Base-by-base conservation (phyloP, 2,888 invertebrate species). In the Sylvicola cinctus region DNA sequence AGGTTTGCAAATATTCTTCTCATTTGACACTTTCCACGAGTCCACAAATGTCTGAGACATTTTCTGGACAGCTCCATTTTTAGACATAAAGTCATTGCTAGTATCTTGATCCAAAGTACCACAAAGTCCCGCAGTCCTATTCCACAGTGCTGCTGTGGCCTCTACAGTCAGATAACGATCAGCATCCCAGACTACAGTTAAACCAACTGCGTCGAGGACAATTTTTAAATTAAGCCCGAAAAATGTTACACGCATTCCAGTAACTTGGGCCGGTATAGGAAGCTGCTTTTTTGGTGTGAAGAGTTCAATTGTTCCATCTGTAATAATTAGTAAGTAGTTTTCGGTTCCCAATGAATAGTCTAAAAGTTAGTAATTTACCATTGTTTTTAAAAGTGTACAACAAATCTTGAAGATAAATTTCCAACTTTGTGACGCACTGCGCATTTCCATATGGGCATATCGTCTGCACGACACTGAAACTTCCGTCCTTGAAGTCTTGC, bases 81-180 rank as follows among this genome's bases (percentile, higher is more conserved):
- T n/a, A n/a, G 28, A 5, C 14, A 28, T 28, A n/a, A 80, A 61
- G 50, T 88, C 87, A 46, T 83, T 77, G 6, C 55, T 56, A 4
- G 61, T 54, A 44, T 71, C 64, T 0, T 78, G 77, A 51, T 88
- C 78, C 43, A 81, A 56, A 1, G 62, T 63, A 0, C 90, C 88
- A 49, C 90, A 90, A 0, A 90, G 60, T 35, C 88, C 90, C 39
- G 70, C 70, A 0, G 83, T 78, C 45, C 73, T 70, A 46, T 79
- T 78, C 77, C 81, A 84, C 25, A 80, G 52, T 3, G 64, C 62
- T 16, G 74, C 68, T 2, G 68, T 62, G 0, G 72, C 74, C 48
- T 74, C 72, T 0, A 83, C 58, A 39, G 73, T 61, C 4, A 84
- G 59, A 39, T 74, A 52, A 47, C 72, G 68, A 68, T 74, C 53